phyloP scores from a whole-genome alignment of 2,113 vertebrate genomes.

The Syngnathoides biaculeatus region DNA sequence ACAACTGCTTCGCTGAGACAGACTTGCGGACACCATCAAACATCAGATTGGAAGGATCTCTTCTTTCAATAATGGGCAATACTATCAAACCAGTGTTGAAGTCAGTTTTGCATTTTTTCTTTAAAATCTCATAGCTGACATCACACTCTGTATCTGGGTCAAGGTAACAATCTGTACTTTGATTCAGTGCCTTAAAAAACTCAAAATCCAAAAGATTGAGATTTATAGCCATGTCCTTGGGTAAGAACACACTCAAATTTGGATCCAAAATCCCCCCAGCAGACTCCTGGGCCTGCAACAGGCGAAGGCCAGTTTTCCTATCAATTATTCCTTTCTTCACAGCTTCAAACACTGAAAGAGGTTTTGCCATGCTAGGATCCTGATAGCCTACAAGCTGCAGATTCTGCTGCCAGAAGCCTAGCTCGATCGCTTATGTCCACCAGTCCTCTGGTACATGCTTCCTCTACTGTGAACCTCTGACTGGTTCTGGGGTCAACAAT shows the following conservation, averaged over 20 bases:
- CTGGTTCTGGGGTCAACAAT: conserved; percentile 82
- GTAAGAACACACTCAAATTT: conserved; percentile 81
- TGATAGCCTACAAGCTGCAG: conserved; percentile 82
- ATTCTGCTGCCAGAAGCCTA: conserved; percentile 77
- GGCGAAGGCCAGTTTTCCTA: conserved; percentile 80
- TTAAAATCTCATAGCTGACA: conserved; percentile 77
- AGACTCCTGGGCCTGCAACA: conserved; percentile 84
- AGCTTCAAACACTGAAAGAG: conserved; percentile 82
- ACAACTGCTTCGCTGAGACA: conserved; percentile 81
- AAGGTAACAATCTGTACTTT: conserved; percentile 20
- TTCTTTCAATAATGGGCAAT: conserved; percentile 64
- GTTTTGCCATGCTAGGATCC: conserved; percentile 77
- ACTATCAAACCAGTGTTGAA: conserved; percentile 77
- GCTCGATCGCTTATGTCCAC: conserved; percentile 79
- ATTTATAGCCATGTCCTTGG: conserved; percentile 78
- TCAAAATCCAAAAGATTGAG: conserved; percentile 77
- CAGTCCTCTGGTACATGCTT: conserved; percentile 77
- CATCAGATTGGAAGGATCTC: conserved; percentile 79
- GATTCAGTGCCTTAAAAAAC: conserved; percentile 9
- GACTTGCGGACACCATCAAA: conserved; percentile 85
- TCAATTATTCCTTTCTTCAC: conserved; percentile 86
- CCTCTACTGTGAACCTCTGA: conserved; percentile 79
- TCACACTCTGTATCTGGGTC: conserved; percentile 31
- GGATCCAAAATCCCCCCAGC: conserved; percentile 83
- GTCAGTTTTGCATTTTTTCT: conserved; percentile 76